Conservation (phyloP, 2,888 invertebrate species). For the Congeria kusceri region DNA sequence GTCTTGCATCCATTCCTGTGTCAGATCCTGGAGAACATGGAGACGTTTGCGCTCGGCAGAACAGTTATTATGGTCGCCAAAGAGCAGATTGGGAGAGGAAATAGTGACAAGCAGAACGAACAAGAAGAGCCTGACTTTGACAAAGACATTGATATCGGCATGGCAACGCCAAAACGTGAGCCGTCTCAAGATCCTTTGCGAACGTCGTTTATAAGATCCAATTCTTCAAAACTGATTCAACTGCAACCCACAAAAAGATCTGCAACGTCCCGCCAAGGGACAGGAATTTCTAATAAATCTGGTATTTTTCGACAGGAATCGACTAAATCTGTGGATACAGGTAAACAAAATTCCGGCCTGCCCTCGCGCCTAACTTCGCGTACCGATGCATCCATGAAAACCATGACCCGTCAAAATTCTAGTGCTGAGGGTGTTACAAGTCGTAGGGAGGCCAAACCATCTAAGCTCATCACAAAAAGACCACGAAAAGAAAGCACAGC, state of each 20-base stretch:
- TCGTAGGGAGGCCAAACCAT: neutral
- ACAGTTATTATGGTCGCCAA: conserved; percentile 22
- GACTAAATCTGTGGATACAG: neutral
- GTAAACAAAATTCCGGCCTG: neutral
- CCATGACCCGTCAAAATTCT: conserved; percentile 6
- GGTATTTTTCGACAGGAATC: neutral
- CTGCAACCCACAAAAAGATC: conserved; percentile 2
- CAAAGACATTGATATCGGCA: neutral
- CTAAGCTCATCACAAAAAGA: conserved; percentile 19
- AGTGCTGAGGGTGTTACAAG: neutral
- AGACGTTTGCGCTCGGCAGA: conserved; percentile 46
- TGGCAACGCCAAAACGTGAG: neutral
- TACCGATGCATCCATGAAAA: neutral
- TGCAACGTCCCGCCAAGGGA: neutral
- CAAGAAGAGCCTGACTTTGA: conserved; percentile 7
- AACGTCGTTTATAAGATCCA: conserved; percentile 50
- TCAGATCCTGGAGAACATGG: conserved; percentile 43
- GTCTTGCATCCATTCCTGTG: conserved; percentile 45
- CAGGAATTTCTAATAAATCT: neutral
- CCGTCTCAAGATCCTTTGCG: conserved; percentile 32
- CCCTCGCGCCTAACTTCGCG: neutral
- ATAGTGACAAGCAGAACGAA: neutral
- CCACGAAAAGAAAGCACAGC: neutral
- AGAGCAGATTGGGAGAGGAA: neutral
- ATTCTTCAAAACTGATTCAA: conserved; percentile 46